A percentile compares a stretch with the other conserved stretches of the same genome.
These are phyloP conservation scores for Spea bombifrons DNA, from an alignment of 2,113 vertebrate genomes.

Conservation along the genomic window DNA sequence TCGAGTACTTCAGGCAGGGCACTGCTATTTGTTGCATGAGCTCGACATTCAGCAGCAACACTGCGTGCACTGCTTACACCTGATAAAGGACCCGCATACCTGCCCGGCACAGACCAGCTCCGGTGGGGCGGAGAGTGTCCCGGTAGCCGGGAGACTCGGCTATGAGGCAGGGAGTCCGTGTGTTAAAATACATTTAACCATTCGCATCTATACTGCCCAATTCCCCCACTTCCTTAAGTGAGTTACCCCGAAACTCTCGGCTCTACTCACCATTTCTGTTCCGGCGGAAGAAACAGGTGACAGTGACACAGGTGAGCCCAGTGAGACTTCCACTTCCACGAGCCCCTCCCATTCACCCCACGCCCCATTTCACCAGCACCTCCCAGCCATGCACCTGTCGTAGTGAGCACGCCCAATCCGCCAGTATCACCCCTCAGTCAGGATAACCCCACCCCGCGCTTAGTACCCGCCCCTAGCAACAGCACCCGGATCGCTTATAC, in stretches of 20 bases:
- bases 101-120: no score
- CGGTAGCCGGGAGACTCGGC: no score
- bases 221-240: neutral
- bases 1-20: no score
- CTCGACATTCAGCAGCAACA: no score
- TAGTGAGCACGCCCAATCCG: neutral
- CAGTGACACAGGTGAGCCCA: conserved; percentile 32
- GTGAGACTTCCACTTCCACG: conserved; percentile 3
- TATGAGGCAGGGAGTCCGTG: no score
- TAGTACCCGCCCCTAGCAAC: conserved; percentile 1
- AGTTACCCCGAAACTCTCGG: neutral
- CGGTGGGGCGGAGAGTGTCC: no score
- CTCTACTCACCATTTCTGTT: conserved; percentile 42
- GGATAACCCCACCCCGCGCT: neutral
- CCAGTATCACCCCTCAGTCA: neutral
- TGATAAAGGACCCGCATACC: no score
- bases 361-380: conserved; percentile 5
- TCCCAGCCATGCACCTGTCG: conserved; percentile 21
- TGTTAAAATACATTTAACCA: no score
- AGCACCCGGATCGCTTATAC: neutral
- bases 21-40: no score
- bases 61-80: no score
- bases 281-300: conserved; percentile 46
- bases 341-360: neutral
- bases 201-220: neutral